Evolutionary conservation across 2,888 invertebrate genomes (phyloP).

Genomic region (Lagria hirta): DNA sequence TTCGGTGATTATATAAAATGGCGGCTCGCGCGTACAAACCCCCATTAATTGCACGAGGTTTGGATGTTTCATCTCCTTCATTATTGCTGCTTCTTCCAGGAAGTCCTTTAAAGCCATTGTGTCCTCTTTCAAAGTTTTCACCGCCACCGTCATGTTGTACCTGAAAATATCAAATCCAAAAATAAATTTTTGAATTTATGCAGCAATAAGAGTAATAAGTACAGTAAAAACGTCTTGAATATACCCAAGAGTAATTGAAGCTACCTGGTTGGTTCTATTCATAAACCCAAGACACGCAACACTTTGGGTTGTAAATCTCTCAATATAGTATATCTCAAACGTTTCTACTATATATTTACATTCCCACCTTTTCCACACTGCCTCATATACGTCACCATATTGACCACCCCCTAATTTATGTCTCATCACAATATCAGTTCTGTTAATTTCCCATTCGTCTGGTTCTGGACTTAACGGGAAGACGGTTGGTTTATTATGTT

Average conservation of each 20-base stretch:
- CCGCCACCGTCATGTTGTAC: conserved; percentile 95
- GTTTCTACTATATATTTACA: background rate
- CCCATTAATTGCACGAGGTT: conserved; percentile 97
- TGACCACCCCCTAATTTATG: conserved; percentile 95
- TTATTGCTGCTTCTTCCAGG: conserved; percentile 97
- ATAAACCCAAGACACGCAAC: background rate
- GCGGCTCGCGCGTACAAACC: conserved; percentile 97
- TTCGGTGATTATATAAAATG: conserved; percentile 99
- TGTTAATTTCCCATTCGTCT: conserved; percentile 97
- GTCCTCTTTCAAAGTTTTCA: conserved; percentile 98
- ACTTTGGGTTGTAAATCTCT: conserved; percentile 4
- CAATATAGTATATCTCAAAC: background rate
- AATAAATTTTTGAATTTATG: too few species aligned
- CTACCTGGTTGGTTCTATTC: too few species aligned
- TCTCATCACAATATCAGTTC: conserved; percentile 97
- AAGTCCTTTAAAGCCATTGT: conserved; percentile 99
- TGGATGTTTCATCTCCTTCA: conserved; percentile 99
- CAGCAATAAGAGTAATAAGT: too few species aligned
- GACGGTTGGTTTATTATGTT: conserved; percentile 92
- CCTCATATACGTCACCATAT: conserved; percentile 96
- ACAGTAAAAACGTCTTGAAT: too few species aligned
- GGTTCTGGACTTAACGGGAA: conserved; percentile 91
- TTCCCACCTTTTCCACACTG: conserved; percentile 85
- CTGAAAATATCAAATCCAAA: too few species aligned
- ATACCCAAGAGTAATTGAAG: too few species aligned